Percentiles rank a stretch among this genome's conserved stretches.
Conservation (phyloP, 2,888 invertebrate species). For the Polymixis lichenea region DNA sequence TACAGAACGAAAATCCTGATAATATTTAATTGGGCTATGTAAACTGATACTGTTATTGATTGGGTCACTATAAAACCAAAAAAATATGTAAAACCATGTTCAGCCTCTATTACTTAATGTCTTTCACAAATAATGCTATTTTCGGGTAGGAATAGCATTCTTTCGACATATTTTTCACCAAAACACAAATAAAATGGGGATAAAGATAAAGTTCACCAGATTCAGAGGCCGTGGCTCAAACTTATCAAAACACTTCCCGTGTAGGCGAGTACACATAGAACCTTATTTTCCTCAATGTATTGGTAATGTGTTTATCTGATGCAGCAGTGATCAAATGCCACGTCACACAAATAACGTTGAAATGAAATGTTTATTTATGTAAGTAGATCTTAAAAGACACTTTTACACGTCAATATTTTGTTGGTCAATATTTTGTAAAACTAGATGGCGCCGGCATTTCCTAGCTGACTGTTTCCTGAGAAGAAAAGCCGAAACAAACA, state of each 20-base stretch:
- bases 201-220: slow-evolving; percentile 45
- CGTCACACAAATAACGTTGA: slow-evolving; percentile 13
- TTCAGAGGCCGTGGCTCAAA: slow-evolving; percentile 22
- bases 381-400: too few relatives aligned
- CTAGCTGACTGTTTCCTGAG: too few relatives aligned
- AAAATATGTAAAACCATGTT: background rate
- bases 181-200: slow-evolving; percentile 27
- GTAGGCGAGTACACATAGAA: background rate
- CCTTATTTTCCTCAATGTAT: slow-evolving; percentile 44
- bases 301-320: slow-evolving; percentile 20
- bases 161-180: slow-evolving; percentile 18
- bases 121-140: slow-evolving; percentile 2
- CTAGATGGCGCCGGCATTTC: too few relatives aligned
- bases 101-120: slow-evolving; percentile 3
- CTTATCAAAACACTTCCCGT: slow-evolving; percentile 25
- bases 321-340: slow-evolving; percentile 8
- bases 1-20: background rate
- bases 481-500: too few relatives aligned
- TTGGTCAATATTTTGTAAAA: too few relatives aligned
- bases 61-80: background rate
- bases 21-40: background rate
- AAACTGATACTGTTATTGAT: background rate
- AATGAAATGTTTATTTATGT: too few relatives aligned
- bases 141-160: slow-evolving; percentile 17
- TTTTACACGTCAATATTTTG: too few relatives aligned